Percentiles rank a stretch among this genome's conserved stretches.
phyloP scores from a whole-genome alignment of 2,888 invertebrate species.

The Trichogramma evanescens region DNA sequence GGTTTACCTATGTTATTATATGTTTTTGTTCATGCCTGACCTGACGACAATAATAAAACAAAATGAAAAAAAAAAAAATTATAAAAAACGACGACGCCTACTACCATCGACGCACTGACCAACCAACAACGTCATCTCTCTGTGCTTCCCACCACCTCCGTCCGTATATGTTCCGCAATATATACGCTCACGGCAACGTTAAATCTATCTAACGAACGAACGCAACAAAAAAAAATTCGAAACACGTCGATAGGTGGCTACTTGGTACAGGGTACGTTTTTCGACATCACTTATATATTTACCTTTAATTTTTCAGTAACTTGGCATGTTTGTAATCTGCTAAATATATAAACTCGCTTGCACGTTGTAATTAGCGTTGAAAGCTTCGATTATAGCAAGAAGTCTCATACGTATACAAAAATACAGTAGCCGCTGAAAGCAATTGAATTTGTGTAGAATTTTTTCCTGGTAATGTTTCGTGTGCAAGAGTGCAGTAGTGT shows the following conservation, averaged over 20 bases:
- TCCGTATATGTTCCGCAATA: not conserved
- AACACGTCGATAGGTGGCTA: conserved; percentile 66
- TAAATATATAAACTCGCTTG: too few relatives aligned
- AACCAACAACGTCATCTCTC: not conserved
- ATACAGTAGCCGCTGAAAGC: too few relatives aligned
- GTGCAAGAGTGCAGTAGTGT: too few relatives aligned
- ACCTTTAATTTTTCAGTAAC: too few relatives aligned
- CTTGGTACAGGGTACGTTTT: conserved; percentile 88
- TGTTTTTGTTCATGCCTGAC: not conserved
- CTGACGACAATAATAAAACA: not conserved
- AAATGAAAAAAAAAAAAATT: not conserved
- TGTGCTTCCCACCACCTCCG: not conserved
- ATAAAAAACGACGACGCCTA: not conserved
- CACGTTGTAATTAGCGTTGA: too few relatives aligned
- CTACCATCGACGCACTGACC: not conserved
- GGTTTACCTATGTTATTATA: not conserved
- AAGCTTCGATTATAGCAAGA: too few relatives aligned
- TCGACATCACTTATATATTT: conserved; percentile 40
- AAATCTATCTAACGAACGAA: too few relatives aligned
- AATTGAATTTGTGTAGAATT: too few relatives aligned
- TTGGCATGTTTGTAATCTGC: too few relatives aligned
- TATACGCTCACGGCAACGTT: too few relatives aligned
- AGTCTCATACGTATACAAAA: too few relatives aligned
- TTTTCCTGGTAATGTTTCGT: too few relatives aligned
- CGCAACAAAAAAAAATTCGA: not conserved